Evolutionary conservation across 2,797 vertebrate genomes (phyloP), one percentile per base, ranked within the genome.

Genomic region (Sebastes trivittatus): DNA sequence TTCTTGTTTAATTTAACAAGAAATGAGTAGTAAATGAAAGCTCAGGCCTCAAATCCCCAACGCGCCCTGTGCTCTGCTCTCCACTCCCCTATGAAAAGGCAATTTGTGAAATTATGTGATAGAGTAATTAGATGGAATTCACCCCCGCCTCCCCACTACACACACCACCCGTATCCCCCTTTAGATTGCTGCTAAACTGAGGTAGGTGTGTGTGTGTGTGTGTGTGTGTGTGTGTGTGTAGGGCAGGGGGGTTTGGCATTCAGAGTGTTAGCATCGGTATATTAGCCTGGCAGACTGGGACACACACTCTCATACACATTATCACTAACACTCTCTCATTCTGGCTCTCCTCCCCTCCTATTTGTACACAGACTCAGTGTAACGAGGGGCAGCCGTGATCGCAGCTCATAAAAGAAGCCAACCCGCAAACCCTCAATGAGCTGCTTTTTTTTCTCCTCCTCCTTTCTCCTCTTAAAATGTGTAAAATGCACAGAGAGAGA

Each of bases 21-120:
- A 97, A 97, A 97, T 96, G 95, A 97, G 97, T 96, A 96, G 97
- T 97, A 97, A 98, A 98, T 97, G 96, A 97, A 97, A 97, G 96
- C 96, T 96, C 95, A 95, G 95, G 96, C 96, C 96, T 96, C 96
- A 95, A 97, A 97, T 97, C 97, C 97, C 97, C 96, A 87, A 81
- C 46, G 96, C 95, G 95, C 96, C 97, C 96, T 90, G 85, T 95
- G 95, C 97, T 97, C 97, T 97, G 96, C 97, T 97, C 97, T 96
- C 95, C 96, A 95, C 95, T 97, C 97, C 97, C 97, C 95, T 96
- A 97, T 97, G 97, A 97, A 98, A 97, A 97, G 97, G 97, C 97
- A 98, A 98, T 98, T 99, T 98, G 97, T 97, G 96, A 97, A 99
- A 98, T 98, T 97, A 98, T 96, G 97, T 97, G 97, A 98, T 97